Conservation (phyloP, 2,888 invertebrate species). For the Leptogaster cylindrica region DNA sequence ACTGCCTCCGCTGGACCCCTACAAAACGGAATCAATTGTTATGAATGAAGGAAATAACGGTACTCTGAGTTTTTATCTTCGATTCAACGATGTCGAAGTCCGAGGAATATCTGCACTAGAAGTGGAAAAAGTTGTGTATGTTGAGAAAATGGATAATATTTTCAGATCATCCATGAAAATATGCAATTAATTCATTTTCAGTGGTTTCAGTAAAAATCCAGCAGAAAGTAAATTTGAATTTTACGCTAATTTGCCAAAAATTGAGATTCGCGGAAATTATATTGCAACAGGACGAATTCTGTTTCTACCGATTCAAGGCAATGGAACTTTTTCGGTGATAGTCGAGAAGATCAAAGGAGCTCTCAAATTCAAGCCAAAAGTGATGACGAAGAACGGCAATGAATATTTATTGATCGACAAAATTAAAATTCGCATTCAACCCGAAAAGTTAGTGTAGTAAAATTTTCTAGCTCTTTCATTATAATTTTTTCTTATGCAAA, state of each 20-base stretch:
- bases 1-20: constrained; percentile 43
- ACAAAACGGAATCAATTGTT: constrained; percentile 27
- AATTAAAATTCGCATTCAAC: constrained; percentile 22
- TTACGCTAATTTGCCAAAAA: constrained; percentile 47
- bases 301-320: constrained; percentile 58
- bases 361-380: constrained; percentile 25
- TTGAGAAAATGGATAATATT: neutral
- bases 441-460: constrained; percentile 10
- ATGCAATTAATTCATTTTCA: constrained; percentile 14
- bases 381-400: neutral
- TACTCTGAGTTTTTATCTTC: constrained; percentile 32
- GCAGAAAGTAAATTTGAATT: constrained; percentile 50
- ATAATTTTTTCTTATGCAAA: neutral
- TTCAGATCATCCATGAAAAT: neutral
- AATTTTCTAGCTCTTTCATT: neutral
- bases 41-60: constrained; percentile 22
- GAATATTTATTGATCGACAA: constrained; percentile 21
- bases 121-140: constrained; percentile 45
- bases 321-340: constrained; percentile 52
- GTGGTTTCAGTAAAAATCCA: constrained; percentile 53
- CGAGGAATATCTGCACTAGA: constrained; percentile 35
- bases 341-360: constrained; percentile 15
- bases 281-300: constrained; percentile 57
- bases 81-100: constrained; percentile 41
- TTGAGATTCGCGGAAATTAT: constrained; percentile 54